phyloP scores from a whole-genome alignment of 2,113 vertebrate species.

The Cyanistes caeruleus region DNA sequence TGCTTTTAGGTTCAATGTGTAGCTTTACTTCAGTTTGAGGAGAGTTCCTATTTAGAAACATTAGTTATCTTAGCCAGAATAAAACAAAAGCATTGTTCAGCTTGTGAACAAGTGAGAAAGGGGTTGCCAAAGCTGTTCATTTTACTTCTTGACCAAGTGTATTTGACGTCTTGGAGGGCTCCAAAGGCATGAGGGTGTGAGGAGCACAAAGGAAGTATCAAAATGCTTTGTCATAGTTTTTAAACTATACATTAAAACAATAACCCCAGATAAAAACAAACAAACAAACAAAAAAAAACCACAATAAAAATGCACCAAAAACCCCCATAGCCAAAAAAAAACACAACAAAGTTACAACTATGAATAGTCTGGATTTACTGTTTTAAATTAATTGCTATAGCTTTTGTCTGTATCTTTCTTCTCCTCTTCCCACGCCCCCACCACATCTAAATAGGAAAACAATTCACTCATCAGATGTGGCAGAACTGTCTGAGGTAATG shows the following conservation, averaged over 20 bases:
- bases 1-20: background rate
- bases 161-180: background rate
- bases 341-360: background rate
- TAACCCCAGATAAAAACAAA: too few relatives aligned
- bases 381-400: background rate
- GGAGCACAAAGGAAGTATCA: background rate
- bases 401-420: background rate
- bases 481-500: background rate
- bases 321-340: too few relatives aligned
- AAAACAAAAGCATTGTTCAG: background rate
- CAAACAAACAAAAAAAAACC: accelerated
- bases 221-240: background rate
- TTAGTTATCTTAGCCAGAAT: background rate
- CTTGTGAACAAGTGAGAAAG: background rate
- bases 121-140: background rate
- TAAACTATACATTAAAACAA: background rate
- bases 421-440: accelerated
- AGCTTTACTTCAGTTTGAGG: background rate
- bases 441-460: background rate
- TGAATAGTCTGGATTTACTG: background rate
- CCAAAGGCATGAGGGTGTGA: background rate
- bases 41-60: background rate
- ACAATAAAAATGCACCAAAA: too few relatives aligned
- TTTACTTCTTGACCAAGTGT: background rate
- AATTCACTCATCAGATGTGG: background rate